A percentile compares a stretch with the other conserved stretches of the same genome.
Evolutionary conservation across 2,888 invertebrate genomes (phyloP).

Genomic region (Nipponacmea schrenckii): DNA sequence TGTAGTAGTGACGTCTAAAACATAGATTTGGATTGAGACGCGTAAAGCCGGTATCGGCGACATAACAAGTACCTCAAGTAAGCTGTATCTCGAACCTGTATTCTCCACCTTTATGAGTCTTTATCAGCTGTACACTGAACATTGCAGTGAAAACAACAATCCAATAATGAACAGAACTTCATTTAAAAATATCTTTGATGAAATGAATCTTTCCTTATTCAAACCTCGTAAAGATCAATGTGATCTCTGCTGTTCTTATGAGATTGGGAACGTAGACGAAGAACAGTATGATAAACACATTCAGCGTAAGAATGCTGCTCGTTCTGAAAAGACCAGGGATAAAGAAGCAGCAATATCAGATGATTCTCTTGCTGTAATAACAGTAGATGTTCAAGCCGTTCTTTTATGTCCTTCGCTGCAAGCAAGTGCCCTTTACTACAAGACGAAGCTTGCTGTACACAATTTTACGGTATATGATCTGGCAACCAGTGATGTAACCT

Average conservation of each 20-base stretch:
- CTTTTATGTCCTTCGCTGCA: not conserved
- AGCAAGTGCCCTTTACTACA: constrained; percentile 11
- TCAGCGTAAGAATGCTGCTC: not conserved
- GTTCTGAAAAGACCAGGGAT: not conserved
- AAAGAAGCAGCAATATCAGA: not conserved
- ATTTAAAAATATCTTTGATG: constrained; percentile 1
- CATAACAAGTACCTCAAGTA: not conserved
- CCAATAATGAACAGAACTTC: not conserved
- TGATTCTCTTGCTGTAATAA: not conserved
- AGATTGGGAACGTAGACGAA: not conserved
- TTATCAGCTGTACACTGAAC: constrained; percentile 1
- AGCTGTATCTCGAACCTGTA: constrained; percentile 12
- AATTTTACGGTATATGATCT: constrained; percentile 11
- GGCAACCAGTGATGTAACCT: not conserved
- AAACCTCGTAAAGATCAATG: constrained; percentile 22
- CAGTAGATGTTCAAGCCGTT: not conserved
- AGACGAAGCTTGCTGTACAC: not conserved
- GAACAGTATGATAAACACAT: not conserved
- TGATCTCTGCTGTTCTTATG: constrained; percentile 8
- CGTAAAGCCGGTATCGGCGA: too few species aligned
- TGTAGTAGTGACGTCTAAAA: too few species aligned
- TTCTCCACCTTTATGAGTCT: not conserved
- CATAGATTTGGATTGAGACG: too few species aligned
- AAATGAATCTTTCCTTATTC: constrained; percentile 15
- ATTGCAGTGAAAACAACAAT: not conserved